These are phyloP conservation scores for Hypotaenidia okinawae DNA, from an alignment of 2,797 vertebrate genomes.

Conservation along the genomic window DNA sequence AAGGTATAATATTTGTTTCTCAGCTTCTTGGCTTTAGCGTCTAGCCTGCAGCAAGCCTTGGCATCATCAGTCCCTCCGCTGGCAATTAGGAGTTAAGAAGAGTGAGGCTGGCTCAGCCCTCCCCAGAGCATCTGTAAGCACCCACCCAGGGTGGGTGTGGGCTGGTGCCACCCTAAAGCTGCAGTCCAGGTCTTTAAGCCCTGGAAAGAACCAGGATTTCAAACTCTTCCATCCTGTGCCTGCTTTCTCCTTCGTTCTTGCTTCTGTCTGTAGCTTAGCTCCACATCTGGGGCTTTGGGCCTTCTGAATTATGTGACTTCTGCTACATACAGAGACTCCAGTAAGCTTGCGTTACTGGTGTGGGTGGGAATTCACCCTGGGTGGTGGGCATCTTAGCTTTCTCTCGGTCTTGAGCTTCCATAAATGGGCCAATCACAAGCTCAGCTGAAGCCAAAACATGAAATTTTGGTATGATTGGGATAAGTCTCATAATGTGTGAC, in stretches of 20 bases:
- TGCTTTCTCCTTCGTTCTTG: not conserved
- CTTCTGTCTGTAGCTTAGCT: not conserved
- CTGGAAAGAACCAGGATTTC: not conserved
- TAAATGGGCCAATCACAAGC: rapidly evolving
- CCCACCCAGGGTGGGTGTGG: not conserved
- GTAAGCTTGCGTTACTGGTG: not conserved
- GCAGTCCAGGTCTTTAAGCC: not conserved
- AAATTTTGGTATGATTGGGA: not conserved
- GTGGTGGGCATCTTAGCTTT: not conserved
- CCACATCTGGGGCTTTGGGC: not conserved
- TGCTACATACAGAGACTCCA: rapidly evolving
- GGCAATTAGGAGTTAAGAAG: not conserved
- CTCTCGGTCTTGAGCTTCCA: not conserved
- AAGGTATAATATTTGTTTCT: not conserved
- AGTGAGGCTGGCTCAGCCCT: not conserved
- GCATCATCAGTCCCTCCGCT: not conserved
- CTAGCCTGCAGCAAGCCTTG: not conserved
- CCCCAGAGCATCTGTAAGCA: not conserved
- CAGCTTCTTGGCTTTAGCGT: not conserved
- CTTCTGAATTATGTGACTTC: not conserved
- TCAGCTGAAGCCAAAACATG: not conserved
- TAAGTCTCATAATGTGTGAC: not conserved
- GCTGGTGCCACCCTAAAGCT: not conserved
- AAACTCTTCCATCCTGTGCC: not conserved
- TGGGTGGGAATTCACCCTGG: not conserved